phyloP scores from a whole-genome alignment of 2,888 invertebrate species.

The Amblyjoppa fuscipennis region DNA sequence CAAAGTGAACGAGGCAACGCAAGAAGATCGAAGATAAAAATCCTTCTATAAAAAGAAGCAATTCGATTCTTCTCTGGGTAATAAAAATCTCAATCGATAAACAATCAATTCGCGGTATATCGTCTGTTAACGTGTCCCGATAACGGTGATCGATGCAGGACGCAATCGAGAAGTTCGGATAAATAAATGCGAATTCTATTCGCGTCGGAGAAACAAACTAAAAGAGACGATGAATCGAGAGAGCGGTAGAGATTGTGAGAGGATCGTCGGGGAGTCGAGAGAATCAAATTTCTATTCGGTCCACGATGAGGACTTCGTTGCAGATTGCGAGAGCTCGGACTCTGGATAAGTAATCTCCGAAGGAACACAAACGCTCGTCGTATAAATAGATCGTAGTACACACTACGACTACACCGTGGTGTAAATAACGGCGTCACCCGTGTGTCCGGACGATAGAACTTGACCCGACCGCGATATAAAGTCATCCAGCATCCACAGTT shows the following conservation, averaged over 20 bases:
- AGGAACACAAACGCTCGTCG: slow-evolving; percentile 28
- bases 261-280: neutral
- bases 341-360: slow-evolving; percentile 12
- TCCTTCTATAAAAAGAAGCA: slow-evolving; percentile 2
- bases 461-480: slow-evolving; percentile 13
- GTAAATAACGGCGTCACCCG: neutral
- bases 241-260: neutral
- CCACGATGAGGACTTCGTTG: slow-evolving; percentile 9
- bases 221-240: neutral
- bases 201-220: neutral
- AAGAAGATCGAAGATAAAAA: neutral
- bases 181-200: neutral
- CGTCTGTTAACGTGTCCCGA: slow-evolving; percentile 1
- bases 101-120: slow-evolving; percentile 14
- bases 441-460: slow-evolving; percentile 1
- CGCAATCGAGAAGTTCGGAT: slow-evolving; percentile 2
- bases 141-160: neutral
- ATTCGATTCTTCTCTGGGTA: slow-evolving; percentile 1
- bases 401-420: neutral
- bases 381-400: slow-evolving; percentile 33
- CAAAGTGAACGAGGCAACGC: neutral
- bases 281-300: slow-evolving; percentile 42
- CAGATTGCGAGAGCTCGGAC: neutral
- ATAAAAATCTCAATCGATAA: slow-evolving; percentile 9
- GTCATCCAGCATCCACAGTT: neutral